Evolutionary conservation across 2,113 vertebrate genomes (phyloP).

Genomic region (Pseudorhombus dupliciocellatus): DNA sequence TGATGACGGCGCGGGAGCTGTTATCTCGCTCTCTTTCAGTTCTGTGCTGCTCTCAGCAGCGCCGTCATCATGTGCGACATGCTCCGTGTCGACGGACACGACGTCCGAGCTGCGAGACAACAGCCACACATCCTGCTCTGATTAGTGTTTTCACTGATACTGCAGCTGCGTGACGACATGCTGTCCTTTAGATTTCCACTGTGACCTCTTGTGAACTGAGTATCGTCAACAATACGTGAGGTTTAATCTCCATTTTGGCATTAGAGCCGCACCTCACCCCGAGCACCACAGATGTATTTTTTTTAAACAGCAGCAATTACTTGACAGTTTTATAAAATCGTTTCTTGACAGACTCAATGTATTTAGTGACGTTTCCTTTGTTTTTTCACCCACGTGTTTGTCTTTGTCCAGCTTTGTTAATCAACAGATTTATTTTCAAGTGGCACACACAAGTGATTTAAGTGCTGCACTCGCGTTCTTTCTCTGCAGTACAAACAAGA

Average conservation of each 20-base stretch:
- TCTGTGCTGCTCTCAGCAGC: slow-evolving; percentile 37
- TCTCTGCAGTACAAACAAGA: too few species aligned
- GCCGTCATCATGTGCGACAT: slow-evolving; percentile 39
- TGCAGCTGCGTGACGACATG: not conserved
- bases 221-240: not conserved
- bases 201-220: not conserved
- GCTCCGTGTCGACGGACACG: slow-evolving; percentile 10
- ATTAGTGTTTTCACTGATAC: slow-evolving; percentile 32
- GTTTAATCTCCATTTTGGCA: not conserved
- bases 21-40: slow-evolving; percentile 33
- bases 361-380: too few species aligned
- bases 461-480: too few species aligned
- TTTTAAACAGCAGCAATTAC: too few species aligned
- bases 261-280: too few species aligned
- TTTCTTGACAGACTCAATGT: too few species aligned
- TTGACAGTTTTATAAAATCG: too few species aligned
- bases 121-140: slow-evolving; percentile 37
- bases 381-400: too few species aligned
- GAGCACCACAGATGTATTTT: too few species aligned
- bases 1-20: slow-evolving; percentile 48
- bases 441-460: too few species aligned
- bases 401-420: too few species aligned
- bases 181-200: not conserved
- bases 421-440: too few species aligned
- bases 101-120: slow-evolving; percentile 7